Conservation (phyloP, 2,113 vertebrate genomes). For the Ceyx cyanopectus region DNA sequence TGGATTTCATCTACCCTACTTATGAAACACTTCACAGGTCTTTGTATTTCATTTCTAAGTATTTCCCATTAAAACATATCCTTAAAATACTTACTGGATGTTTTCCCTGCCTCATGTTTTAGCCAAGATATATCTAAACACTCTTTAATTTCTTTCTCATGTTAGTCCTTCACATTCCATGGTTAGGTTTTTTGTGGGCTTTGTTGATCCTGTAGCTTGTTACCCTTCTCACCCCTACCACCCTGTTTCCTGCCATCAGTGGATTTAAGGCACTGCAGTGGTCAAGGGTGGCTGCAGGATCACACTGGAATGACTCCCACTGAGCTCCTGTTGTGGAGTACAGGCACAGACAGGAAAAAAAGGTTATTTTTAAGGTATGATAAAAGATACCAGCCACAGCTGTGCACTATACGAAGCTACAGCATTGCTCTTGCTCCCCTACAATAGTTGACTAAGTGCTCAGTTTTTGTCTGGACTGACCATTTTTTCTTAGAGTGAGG, state of each 20-base stretch:
- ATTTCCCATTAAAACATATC: not conserved
- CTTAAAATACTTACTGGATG: not conserved
- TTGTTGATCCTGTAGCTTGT: not conserved
- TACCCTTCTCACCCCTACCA: not conserved
- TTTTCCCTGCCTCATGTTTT: not conserved
- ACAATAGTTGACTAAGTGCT: not conserved
- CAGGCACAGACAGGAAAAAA: not conserved
- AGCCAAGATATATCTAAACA: not conserved
- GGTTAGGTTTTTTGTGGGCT: not conserved
- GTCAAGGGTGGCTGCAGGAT: not conserved
- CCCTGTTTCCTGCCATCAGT: not conserved
- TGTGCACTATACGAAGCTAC: not conserved
- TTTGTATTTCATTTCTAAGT: not conserved
- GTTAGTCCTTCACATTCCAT: not conserved
- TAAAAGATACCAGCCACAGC: not conserved
- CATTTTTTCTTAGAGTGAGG: not conserved
- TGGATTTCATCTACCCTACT: not conserved
- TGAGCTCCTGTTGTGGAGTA: not conserved
- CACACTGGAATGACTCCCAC: not conserved
- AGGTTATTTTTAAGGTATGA: not conserved
- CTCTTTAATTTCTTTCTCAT: not conserved
- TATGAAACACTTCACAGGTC: rapidly evolving
- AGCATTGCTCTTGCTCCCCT: not conserved
- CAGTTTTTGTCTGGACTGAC: not conserved
- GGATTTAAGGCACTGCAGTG: rapidly evolving